These are phyloP conservation scores for Tinamus guttatus DNA, from an alignment of 2,113 vertebrate genomes.

Conservation along the genomic window DNA sequence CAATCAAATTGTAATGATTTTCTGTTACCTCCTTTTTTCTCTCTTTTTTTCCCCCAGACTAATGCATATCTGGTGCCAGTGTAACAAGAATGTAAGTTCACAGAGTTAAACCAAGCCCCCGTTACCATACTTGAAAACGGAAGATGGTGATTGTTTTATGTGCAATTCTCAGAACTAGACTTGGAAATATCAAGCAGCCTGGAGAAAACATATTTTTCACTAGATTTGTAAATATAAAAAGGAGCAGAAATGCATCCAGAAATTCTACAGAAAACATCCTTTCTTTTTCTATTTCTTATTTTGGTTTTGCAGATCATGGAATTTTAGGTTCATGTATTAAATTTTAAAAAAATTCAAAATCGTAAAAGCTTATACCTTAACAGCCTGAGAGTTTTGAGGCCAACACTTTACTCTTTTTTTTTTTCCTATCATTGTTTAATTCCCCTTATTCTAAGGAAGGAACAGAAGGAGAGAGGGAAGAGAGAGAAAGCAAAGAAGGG, in stretches of 20 bases:
- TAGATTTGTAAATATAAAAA: neutral
- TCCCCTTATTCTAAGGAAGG: neutral
- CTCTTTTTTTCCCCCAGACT: neutral
- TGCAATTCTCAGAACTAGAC: neutral
- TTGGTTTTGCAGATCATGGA: neutral
- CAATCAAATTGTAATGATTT: neutral
- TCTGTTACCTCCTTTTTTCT: neutral
- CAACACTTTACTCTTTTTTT: neutral
- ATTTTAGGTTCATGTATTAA: neutral
- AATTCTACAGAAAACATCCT: neutral
- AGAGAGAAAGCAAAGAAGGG: neutral
- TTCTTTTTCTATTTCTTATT: neutral
- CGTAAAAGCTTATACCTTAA: neutral
- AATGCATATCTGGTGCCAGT: neutral
- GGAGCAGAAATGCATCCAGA: neutral
- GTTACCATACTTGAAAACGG: neutral
- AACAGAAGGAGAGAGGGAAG: neutral
- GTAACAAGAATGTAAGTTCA: neutral
- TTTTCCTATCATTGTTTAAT: neutral
- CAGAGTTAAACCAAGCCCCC: neutral
- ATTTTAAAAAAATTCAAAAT: neutral
- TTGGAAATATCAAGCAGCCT: neutral
- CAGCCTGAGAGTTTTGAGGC: neutral
- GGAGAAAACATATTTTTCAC: neutral
- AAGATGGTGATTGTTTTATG: neutral